Conservation (phyloP, 2,113 vertebrate species). For the Equus przewalskii region DNA sequence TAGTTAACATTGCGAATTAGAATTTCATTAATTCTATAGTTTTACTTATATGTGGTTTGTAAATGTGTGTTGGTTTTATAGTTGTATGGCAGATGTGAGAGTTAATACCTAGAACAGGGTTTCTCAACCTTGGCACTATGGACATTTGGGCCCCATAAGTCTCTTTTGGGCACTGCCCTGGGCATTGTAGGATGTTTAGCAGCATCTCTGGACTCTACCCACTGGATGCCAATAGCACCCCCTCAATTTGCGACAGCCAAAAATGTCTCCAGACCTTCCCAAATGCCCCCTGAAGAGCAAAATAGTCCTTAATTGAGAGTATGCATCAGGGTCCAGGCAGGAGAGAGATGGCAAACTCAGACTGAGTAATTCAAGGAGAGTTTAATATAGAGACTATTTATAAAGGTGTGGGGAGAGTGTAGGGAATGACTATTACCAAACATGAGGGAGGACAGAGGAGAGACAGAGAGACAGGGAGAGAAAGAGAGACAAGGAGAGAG, state of each 20-base stretch:
- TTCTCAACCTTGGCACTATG: background rate
- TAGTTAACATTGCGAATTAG: background rate
- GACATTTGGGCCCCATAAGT: fast-evolving
- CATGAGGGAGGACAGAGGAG: background rate
- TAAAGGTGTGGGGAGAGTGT: background rate
- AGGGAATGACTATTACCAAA: background rate
- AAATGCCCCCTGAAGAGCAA: background rate
- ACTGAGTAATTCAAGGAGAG: background rate
- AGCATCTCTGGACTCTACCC: background rate
- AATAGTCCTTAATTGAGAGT: background rate
- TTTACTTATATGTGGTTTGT: background rate
- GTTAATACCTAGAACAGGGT: too few species aligned
- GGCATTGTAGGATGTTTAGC: background rate
- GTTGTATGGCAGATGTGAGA: background rate
- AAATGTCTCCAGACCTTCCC: background rate
- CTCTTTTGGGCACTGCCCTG: background rate
- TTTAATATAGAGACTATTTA: background rate
- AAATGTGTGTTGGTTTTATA: background rate
- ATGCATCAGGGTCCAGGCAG: background rate
- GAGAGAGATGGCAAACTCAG: background rate
- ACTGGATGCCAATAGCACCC: background rate
- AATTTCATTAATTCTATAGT: background rate
- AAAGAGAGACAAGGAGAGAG: too few species aligned
- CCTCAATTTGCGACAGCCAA: background rate
- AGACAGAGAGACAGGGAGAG: too few species aligned